Evolutionary conservation across 2,888 invertebrate genomes (phyloP), one percentile per base, ranked within the genome.

Genomic region (Nemotelus nigrinus): DNA sequence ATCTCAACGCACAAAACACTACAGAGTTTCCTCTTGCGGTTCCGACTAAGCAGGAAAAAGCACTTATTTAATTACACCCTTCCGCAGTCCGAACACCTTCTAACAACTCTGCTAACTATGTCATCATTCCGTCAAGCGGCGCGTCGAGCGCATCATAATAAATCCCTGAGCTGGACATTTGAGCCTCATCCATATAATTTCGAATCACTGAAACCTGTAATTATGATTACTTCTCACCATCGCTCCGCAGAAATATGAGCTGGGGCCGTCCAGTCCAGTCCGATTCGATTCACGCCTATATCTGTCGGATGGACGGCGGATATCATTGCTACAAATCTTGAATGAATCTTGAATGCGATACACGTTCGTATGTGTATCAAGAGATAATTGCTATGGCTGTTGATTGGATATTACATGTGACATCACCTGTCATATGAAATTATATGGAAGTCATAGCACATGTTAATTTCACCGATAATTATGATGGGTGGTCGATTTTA

Each of bases 351-450:
- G 25, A 25, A 25, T 25, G 25, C 25, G 25, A 25, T 25, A 25
- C 25, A 25, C 25, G 25, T 25, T 3, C 25, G 25, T 25, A 25
- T 25, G 25, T 3, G 44, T 57, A n/a, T 58, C 58, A 39, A 48
- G 25, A 43, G 48, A 60, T 63, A 74, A 74, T 74, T 74, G 44
- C 8, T 6, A 25, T 25, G 47, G 48, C 39, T 74, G 63, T 50
- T 48, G 10, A 10, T 43, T 8, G 70, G 70, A 70, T 63, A 48
- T 74, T 60, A 74, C 60, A 60, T 47, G 63, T 74, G 74, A 74
- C 63, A 60, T 74, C 60, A 48, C 74, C 47, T 74, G 74, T 74
- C 74, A 74, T 63, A 74, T 48, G 48, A 63, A 60, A 74, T 74
- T 63, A 74, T 48, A 60, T 74, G 41, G 63, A 50, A 48, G 10